Evolutionary conservation across 2,888 invertebrate species (phyloP).

Genomic region (Hedya salicella): DNA sequence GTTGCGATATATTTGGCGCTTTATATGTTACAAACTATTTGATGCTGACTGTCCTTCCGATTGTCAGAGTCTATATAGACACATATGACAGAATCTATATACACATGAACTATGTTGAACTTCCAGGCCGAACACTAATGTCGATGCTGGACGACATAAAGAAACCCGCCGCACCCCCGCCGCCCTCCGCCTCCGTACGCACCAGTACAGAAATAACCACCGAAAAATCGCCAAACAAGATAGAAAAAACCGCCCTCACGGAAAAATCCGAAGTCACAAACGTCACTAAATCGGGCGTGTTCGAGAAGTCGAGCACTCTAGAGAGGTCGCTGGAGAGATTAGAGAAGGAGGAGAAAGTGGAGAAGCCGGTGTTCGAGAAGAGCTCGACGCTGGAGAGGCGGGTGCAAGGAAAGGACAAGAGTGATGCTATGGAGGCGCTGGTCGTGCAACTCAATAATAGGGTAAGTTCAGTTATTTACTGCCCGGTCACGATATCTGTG

Average conservation of each 20-base stretch:
- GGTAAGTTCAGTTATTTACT: slow-evolving; percentile 53
- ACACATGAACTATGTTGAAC: no score
- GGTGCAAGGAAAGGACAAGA: slow-evolving; percentile 56
- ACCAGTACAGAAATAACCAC: slow-evolving; percentile 50
- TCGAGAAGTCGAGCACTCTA: slow-evolving; percentile 57
- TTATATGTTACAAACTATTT: no score
- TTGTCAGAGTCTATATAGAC: no score
- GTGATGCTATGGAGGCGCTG: slow-evolving; percentile 66
- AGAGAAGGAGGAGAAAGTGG: slow-evolving; percentile 55
- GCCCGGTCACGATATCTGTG: no score
- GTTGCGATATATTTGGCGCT: no score
- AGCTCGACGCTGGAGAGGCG: slow-evolving; percentile 68
- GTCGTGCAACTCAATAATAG: slow-evolving; percentile 80
- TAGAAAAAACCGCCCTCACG: slow-evolving; percentile 50
- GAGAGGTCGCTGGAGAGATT: slow-evolving; percentile 63
- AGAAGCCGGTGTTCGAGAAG: slow-evolving; percentile 48
- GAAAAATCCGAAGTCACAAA: slow-evolving; percentile 55
- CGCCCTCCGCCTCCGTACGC: slow-evolving; percentile 56
- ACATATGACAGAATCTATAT: no score
- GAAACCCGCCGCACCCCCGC: slow-evolving; percentile 66
- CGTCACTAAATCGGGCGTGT: slow-evolving; percentile 50
- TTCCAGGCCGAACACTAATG: slow-evolving; percentile 71
- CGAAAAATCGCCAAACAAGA: slow-evolving; percentile 56
- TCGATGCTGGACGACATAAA: slow-evolving; percentile 78
- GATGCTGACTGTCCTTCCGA: no score